phyloP scores from a whole-genome alignment of 1,140 invertebrate genomes.

The Hormaphis cornu region DNA sequence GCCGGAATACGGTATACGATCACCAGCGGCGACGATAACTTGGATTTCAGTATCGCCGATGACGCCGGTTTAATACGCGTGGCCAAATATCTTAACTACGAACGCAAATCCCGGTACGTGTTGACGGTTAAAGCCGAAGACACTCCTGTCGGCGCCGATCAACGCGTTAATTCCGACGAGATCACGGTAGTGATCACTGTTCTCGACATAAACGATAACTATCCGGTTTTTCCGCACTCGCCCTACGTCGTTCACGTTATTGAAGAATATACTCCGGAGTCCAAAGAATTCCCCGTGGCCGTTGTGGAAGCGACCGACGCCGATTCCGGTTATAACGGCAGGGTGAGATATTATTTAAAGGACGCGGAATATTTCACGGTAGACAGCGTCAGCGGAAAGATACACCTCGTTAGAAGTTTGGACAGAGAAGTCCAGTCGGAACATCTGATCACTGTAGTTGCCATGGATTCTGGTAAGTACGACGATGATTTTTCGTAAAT shows the following conservation, averaged over 20 bases:
- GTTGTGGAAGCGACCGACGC: slow-evolving; percentile 78
- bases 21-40: slow-evolving; percentile 76
- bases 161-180: slow-evolving; percentile 54
- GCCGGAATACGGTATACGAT: slow-evolving; percentile 81
- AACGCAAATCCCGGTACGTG: slow-evolving; percentile 72
- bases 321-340: slow-evolving; percentile 79
- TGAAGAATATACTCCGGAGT: slow-evolving; percentile 55
- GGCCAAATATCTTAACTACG: slow-evolving; percentile 83
- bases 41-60: slow-evolving; percentile 81
- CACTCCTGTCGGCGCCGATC: slow-evolving; percentile 57
- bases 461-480: slow-evolving; percentile 82
- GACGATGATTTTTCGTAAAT: background rate
- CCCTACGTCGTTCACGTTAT: slow-evolving; percentile 85
- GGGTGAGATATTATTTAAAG: slow-evolving; percentile 83
- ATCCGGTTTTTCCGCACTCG: slow-evolving; percentile 81
- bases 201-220: slow-evolving; percentile 89
- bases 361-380: slow-evolving; percentile 79
- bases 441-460: slow-evolving; percentile 74
- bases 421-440: slow-evolving; percentile 74
- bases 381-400: slow-evolving; percentile 79
- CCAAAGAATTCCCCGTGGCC: slow-evolving; percentile 65
- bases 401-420: slow-evolving; percentile 65
- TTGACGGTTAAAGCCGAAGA: slow-evolving; percentile 81
- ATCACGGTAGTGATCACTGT: slow-evolving; percentile 57
- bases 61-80: slow-evolving; percentile 80